Base-by-base conservation (phyloP, 2,888 invertebrate species). In the Rhodophaea formosa region DNA sequence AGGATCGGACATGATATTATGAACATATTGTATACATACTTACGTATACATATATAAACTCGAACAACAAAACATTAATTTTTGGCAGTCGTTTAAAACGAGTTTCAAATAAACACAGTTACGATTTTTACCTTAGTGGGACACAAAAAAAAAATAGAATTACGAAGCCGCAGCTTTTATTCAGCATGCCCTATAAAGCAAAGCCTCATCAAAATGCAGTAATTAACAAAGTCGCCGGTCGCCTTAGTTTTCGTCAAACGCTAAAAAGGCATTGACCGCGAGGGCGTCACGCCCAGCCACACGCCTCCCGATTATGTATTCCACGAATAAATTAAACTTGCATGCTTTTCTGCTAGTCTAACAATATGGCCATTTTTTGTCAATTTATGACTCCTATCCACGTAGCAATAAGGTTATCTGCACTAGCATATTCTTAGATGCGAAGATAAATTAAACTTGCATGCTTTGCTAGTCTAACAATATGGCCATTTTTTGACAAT, bases 291-390 rank as follows among this genome's bases (percentile, higher is more conserved):
- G 42, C 52, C 52, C 42, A 23, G 17, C 35, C 39, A 29, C 52
- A 39, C 39, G 35, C 42, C 35, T 53, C 7, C 42, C 35, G 42
- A 53, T 52, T 53, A 51, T 47, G 53, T 53, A 42, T 47, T 47
- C 57, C 52, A 53, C 10, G 52, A 53, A 57, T 57, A 53, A 57
- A 57, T 57, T 57, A 57, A 53, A 46, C 35, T 44, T 45, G 52
- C 52, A 45, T 52, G 30, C 35, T 35, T 35, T 51, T 32, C 30
- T 51, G 51, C 30, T 14, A 32, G 29, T 49, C 29, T 14, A 23
- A 49, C 30, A 29, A 47, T 47, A 45, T 23, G 8, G n/a, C n/a
- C 10, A 23, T 1, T 47, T 29, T 17, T 47, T 29, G 35, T 10
- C 35, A 35, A n/a, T n/a, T n/a, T n/a, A 23, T 23, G 23, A 5